Conservation (phyloP, 37 sponge, comb jelly and placozoan species). For the Chondrilla cf. caribensis region DNA sequence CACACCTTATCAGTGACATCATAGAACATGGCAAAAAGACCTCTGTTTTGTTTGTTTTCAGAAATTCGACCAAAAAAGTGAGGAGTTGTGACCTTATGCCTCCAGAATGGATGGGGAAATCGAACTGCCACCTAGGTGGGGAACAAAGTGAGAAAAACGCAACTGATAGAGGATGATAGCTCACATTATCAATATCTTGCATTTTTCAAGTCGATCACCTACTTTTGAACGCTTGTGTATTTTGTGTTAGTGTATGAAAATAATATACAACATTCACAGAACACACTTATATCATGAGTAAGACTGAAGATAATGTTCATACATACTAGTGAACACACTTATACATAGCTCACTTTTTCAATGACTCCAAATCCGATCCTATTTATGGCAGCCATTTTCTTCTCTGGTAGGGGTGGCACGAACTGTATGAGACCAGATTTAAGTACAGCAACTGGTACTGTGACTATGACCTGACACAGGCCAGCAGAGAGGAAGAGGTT, state of each 20-base stretch:
- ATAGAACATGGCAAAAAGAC: conserved; percentile 82
- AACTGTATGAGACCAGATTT: conserved; percentile 54
- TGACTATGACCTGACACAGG: conserved; percentile 73
- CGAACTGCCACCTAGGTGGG: conserved; percentile 60
- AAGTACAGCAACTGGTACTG: conserved; percentile 76
- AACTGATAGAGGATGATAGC: not conserved
- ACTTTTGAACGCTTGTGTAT: too few species aligned
- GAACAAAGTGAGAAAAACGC: not conserved
- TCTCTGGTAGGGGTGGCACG: conserved; percentile 61
- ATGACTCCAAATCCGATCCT: conserved; percentile 82
- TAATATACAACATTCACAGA: too few species aligned
- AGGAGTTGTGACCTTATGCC: conserved; percentile 50
- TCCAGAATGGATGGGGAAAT: conserved; percentile 79
- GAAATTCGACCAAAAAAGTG: conserved; percentile 88
- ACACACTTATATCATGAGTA: too few species aligned
- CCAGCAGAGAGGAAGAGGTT: not conserved
- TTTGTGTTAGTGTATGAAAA: too few species aligned
- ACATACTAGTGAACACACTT: too few species aligned
- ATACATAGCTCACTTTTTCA: conserved; percentile 79
- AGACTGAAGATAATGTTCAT: too few species aligned
- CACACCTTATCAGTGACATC: conserved; percentile 36
- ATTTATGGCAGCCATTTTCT: conserved; percentile 64
- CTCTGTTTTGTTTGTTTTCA: conserved; percentile 36
- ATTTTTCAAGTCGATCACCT: too few species aligned
- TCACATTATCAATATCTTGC: not conserved